Base-by-base conservation (phyloP, 2,888 invertebrate genomes). In the Apamea crenata region DNA sequence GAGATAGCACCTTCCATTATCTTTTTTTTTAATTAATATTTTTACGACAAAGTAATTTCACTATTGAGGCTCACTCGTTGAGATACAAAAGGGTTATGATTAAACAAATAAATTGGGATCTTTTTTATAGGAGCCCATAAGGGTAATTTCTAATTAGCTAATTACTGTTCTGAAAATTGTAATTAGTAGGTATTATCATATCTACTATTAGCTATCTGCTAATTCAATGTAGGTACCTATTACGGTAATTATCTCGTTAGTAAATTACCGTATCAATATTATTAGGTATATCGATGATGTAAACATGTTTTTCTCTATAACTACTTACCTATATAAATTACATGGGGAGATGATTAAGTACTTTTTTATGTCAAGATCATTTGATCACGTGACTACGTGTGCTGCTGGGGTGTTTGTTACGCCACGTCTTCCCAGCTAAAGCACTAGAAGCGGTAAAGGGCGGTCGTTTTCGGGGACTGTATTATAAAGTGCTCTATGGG, bases 1-100 rank as follows among this genome's bases (percentile, higher is more conserved):
- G 79, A 50, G 32, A 81, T 77, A 69, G 0, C 50, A 75, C 36
- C 77, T 66, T 83, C 86, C 86, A 86, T 86, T 53, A 77, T 29
- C 69, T 5, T 25, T 50, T 56, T 36, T 47, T 47, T 40, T 5
- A 0, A 18, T 16, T 56, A 10, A 3, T 32, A 21, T 21, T n/a
- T 50, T 29, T 21, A 59, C 0, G 36, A 7, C n/a, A n/a, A 21
- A 29, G 16, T 66, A 36, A 36, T 7, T 40, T n/a, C 40, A 50
- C 40, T 78, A 25, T 18, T 63, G 25, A 7, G 67, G 72, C 29
- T 50, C 59, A 66, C 81, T 77, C 53, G 16, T 4, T 44, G 61
- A 59, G 25, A 73, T 61, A 29, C 44, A 71, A 53, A 67, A 74
- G 25, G 25, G 53, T 47, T 73, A 40, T 81, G 68, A 65, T 50